Evolutionary conservation across 2,797 vertebrate species (phyloP).

Genomic region (Poecilia velifera): DNA sequence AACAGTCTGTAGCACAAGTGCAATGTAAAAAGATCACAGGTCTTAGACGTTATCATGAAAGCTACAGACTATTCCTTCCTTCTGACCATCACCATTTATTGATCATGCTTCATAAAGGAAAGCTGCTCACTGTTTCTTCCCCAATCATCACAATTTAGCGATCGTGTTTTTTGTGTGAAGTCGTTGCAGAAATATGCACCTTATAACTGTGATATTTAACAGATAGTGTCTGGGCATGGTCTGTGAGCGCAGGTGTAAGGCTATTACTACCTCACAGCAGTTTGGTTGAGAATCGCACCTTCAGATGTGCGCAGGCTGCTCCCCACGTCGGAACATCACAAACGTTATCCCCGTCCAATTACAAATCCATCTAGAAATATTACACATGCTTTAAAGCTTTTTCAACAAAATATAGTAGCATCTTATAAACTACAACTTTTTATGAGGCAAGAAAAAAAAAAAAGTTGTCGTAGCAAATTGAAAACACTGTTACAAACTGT

Average conservation of each 20-base stretch:
- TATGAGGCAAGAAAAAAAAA: not conserved
- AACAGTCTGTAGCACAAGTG: not conserved
- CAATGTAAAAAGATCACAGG: not conserved
- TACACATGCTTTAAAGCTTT: not conserved
- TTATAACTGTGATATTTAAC: not conserved
- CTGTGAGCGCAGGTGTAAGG: not conserved
- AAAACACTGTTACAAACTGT: not conserved
- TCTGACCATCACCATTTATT: not conserved
- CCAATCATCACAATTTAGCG: not conserved
- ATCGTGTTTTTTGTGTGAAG: not conserved
- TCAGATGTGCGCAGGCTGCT: not conserved
- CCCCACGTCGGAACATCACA: not conserved
- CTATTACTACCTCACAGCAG: not conserved
- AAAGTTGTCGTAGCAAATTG: not conserved
- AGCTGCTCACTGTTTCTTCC: not conserved
- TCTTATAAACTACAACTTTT: not conserved
- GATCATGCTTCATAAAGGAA: not conserved
- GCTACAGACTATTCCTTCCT: not conserved
- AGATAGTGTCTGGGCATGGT: not conserved
- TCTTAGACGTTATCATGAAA: not conserved
- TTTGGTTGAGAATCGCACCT: conserved; percentile 1
- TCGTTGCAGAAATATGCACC: not conserved
- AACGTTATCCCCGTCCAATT: not conserved
- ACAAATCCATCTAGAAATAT: not conserved
- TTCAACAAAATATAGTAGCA: not conserved